Evolutionary conservation across 1,140 invertebrate species (phyloP).

Genomic region (Drosophila bocki): DNA sequence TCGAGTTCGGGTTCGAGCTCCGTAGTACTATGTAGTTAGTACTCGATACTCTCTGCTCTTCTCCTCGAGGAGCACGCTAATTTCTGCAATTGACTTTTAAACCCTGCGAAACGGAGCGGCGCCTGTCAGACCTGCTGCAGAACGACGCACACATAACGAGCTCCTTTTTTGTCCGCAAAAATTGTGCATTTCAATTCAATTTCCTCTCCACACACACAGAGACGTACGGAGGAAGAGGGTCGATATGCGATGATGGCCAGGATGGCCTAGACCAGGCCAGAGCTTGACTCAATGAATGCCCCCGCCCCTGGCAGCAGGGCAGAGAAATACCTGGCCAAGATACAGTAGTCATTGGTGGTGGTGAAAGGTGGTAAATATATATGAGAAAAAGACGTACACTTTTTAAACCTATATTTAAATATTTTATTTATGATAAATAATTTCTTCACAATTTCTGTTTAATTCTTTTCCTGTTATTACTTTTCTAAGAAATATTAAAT

Average conservation of each 20-base stretch:
- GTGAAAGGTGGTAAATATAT: neutral
- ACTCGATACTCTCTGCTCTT: neutral
- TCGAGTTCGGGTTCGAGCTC: constrained; percentile 2
- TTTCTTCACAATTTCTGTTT: too few species aligned
- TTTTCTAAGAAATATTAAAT: neutral
- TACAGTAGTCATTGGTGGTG: constrained; percentile 39
- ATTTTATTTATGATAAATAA: neutral
- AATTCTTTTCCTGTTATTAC: neutral
- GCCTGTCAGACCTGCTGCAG: constrained; percentile 41
- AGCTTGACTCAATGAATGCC: constrained; percentile 51
- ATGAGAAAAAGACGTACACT: too few species aligned
- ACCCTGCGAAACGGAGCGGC: constrained; percentile 22
- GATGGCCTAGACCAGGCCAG: constrained; percentile 26
- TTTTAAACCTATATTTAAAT: neutral
- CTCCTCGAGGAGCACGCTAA: constrained; percentile 47
- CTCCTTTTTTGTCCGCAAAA: constrained; percentile 71
- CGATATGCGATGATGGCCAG: neutral
- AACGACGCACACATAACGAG: constrained; percentile 77
- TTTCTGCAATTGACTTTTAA: constrained; percentile 78
- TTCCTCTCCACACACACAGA: constrained; percentile 55
- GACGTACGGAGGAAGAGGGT: neutral
- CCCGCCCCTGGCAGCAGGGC: constrained; percentile 15
- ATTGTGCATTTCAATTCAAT: constrained; percentile 80
- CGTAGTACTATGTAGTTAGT: neutral
- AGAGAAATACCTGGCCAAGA: constrained; percentile 8